Evolutionary conservation across 2,888 invertebrate species (phyloP), one percentile per base, ranked within the genome.

Genomic region (Muscina levida): DNA sequence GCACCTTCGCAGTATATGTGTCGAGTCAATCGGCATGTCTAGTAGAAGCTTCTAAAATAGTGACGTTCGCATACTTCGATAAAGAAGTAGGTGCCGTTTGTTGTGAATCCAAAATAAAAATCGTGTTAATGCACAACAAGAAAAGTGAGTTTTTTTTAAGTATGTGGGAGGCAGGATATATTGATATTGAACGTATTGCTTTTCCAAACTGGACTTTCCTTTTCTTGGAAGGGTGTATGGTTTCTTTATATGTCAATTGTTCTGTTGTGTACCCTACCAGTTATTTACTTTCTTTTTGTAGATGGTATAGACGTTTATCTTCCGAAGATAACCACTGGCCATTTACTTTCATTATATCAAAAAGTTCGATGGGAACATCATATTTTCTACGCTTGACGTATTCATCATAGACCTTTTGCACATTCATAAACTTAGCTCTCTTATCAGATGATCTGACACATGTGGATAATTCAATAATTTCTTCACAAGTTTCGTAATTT

Each of bases 281-380:
- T 44, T 13, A 4, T 44, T 31, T 31, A 31, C 31, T 31, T 31
- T 31, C 31, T 8, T 44, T 44, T 44, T 44, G 10, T 44, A 44
- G 44, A 13, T 44, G 44, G 44, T 44, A 44, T 44, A 44, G 44
- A n/a, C 6, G 44, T 44, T 44, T 44, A 44, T 44, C 44, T 44
- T 44, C 44, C 44, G 13, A 44, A 13, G 6, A 44, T 13, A 44
- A 44, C 44, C n/a, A 44, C 44, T 44, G 44, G 44, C 44, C 44
- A 44, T 44, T 44, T 13, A 44, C 44, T 4, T 44, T 44, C 44
- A 13, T 44, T 8, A 44, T 44, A 13, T 2, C 44, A 44, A 44
- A 44, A 8, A 44, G 11, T 44, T 44, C 44, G 11, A 8, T 44
- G 5, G 11, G 44, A 44, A 44, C 44, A 44, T 44, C 13, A 4